Base-by-base conservation (phyloP, 2,888 invertebrate species). In the Allolobophora icterica region DNA sequence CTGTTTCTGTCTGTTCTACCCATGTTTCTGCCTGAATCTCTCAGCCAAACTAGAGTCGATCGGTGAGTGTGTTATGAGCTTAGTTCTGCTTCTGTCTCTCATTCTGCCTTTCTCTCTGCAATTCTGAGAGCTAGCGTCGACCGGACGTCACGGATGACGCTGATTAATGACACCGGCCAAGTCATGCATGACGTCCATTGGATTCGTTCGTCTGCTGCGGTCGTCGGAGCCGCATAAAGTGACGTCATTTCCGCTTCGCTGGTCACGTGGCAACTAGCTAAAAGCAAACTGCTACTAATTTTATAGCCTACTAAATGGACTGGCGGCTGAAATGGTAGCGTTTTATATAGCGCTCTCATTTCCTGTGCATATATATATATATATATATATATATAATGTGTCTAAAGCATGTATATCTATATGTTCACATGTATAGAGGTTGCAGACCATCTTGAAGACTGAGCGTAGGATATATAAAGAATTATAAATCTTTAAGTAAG, bases 131-230 rank as follows among this genome's bases (percentile, higher is more conserved):
- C 71, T 71, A n/a, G n/a, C 71, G 71, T 71, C 71, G 71, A 71
- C 71, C 30, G 71, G 71, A 71, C 71, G 71, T 71, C 71, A 71
- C 71, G 71, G 87, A 87, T 87, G 87, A 87, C 87, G 87, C 38
- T 87, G 87, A 87, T 87, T 34, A 13, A 87, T 87, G 87, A 87
- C 87, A 21, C 15, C 35, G 87, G 87, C 24, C 35, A 87, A 87
- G 87, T 87, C 87, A 87, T 38, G 87, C 87, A 8, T 38, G 87
- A 35, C 87, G 24, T 87, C 34, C 35, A 17, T 13, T 19, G 19
- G 87, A 87, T 33, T 34, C 38, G 34, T 1, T 87, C 87, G n/a
- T 34, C 17, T 87, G 87, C 35, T 35, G 35, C 71, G 71, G 71
- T 71, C n/a, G 71, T 71, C 71, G n/a, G 11, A 30, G n/a, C 71